phyloP scores from a whole-genome alignment of 2,113 vertebrate species.

The Lepisosteus oculatus region DNA sequence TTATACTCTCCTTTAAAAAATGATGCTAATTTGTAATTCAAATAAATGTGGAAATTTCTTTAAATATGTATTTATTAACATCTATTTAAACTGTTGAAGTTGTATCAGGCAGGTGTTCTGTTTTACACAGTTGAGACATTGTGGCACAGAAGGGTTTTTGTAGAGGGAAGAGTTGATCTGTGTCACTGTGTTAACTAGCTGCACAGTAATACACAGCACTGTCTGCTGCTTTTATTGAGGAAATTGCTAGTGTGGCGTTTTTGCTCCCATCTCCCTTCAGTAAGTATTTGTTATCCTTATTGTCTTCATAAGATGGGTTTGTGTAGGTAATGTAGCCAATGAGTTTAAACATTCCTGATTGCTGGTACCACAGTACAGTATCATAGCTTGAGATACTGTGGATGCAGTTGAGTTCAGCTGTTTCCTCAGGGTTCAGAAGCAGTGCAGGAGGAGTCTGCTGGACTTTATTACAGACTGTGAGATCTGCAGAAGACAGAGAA shows the following conservation, averaged over 20 bases:
- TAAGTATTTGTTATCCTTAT: slow-evolving; percentile 1
- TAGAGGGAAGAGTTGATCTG: slow-evolving; percentile 9
- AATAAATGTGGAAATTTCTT: too few relatives aligned
- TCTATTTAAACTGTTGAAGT: too few relatives aligned
- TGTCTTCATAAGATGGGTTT: neutral
- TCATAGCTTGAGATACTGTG: neutral
- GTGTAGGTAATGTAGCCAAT: slow-evolving; percentile 18
- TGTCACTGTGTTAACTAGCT: slow-evolving; percentile 19
- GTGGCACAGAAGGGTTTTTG: slow-evolving; percentile 33
- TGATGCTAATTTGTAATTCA: too few relatives aligned
- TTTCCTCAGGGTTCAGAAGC: neutral
- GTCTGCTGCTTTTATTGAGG: neutral
- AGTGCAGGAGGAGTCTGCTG: slow-evolving; percentile 23
- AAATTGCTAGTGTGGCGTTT: slow-evolving; percentile 14
- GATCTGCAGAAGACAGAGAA: slow-evolving; percentile 6
- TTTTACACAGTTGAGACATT: too few relatives aligned
- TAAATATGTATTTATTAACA: too few relatives aligned
- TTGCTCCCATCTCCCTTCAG: slow-evolving; percentile 14
- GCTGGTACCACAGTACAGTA: slow-evolving; percentile 29
- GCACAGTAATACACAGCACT: slow-evolving; percentile 30
- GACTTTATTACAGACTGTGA: slow-evolving; percentile 8
- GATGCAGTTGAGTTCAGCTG: slow-evolving; percentile 13
- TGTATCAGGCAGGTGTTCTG: too few relatives aligned
- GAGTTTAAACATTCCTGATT: slow-evolving; percentile 8
- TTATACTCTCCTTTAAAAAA: too few relatives aligned